Base-by-base conservation (phyloP, 2,888 invertebrate species). In the Phyto melanocephala region DNA sequence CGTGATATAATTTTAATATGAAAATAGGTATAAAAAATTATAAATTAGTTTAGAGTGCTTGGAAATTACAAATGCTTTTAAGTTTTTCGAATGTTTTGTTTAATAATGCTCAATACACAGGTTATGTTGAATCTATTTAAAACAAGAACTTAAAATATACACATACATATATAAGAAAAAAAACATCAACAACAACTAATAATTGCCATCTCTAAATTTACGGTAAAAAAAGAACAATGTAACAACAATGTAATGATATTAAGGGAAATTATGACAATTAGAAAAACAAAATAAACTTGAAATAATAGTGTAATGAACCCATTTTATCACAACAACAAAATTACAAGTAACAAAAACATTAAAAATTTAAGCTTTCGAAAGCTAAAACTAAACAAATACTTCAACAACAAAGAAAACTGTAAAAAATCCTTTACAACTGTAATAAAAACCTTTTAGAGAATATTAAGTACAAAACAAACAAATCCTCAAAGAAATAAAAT, bases 241-340 rank as follows among this genome's bases (percentile, higher is more conserved):
- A 45, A 45, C 33, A 56, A 24, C 47, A n/a, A n/a, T 7, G 24
- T 15, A 35, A 45, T 50, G 8, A 37, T 58, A 54, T 28, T 7
- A 72, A 72, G 56, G 42, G n/a, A 47, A 52, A 65, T 63, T 50
- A 37, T 7, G 60, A 65, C 20, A 58, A 72, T 22, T 58, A 45
- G n/a, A 1, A 37, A 80, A 52, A 58, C 33, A 40, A 40, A 72
- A 81, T 24, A 60, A 70, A 65, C 47, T 47, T 58, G 22, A 74
- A 63, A 45, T 47, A 72, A 58, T 35, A 81, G 74, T 72, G 54
- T 78, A 81, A 68, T 78, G 68, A 78, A 81, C 81, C 63, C 47
- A 24, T 33, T 67, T 67, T 37, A 37, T 13, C 4, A 6, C 20
- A 28, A 50, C 54, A 35, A 77, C 7, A 37, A 47, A 65, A 47